phyloP scores from a whole-genome alignment of 2,888 invertebrate genomes.

The Sphaeridia pumilis region DNA sequence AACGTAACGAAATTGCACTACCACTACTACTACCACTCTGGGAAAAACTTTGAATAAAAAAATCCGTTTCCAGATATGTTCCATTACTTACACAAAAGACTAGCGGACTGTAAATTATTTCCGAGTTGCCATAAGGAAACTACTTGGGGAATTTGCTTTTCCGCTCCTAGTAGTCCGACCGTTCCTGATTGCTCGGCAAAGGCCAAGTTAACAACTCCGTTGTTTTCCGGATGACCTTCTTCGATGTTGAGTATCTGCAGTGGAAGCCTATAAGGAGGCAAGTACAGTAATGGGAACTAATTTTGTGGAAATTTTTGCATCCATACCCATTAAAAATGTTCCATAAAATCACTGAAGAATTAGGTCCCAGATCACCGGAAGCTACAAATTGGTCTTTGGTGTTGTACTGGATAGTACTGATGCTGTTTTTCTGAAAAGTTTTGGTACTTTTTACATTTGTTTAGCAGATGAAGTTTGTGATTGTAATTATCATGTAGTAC shows the following conservation, averaged over 20 bases:
- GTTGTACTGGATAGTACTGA: constrained; percentile 22
- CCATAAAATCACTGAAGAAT: constrained; percentile 31
- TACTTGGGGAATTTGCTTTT: constrained; percentile 1
- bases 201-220: constrained; percentile 1
- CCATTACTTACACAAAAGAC: no score
- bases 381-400: constrained; percentile 18
- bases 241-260: constrained; percentile 1
- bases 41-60: background rate
- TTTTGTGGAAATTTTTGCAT: no score
- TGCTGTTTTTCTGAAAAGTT: constrained; percentile 32
- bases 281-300: background rate
- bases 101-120: no score
- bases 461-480: no score
- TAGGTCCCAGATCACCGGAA: constrained; percentile 25
- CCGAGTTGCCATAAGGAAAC: constrained; percentile 11
- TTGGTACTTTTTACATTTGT: no score
- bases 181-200: background rate
- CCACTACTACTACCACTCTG: no score
- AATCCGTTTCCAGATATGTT: background rate
- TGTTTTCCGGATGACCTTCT: background rate
- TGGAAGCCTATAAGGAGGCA: constrained; percentile 6
- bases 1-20: no score
- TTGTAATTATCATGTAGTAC: constrained; percentile 15
- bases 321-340: constrained; percentile 22
- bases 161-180: constrained; percentile 14